phyloP scores from a whole-genome alignment of 2,888 invertebrate genomes.

The Philaethria dido region DNA sequence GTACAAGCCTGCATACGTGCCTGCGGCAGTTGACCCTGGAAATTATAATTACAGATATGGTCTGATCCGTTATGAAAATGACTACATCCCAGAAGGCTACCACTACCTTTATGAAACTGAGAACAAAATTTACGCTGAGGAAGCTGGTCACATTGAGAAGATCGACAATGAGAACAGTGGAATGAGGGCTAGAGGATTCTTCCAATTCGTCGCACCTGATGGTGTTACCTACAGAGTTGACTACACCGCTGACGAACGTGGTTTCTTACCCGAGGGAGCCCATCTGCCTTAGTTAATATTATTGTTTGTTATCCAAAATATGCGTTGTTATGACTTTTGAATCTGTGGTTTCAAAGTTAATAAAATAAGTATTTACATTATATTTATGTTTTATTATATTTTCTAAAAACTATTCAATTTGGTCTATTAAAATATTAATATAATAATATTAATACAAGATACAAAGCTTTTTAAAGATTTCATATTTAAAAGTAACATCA shows the following conservation, averaged over 20 bases:
- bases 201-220: conserved; percentile 68
- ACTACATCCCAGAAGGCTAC: conserved; percentile 66
- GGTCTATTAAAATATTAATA: not conserved
- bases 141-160: conserved; percentile 67
- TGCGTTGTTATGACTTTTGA: conserved; percentile 27
- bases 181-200: conserved; percentile 71
- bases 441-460: no score
- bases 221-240: conserved; percentile 75
- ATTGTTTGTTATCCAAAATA: conserved; percentile 12
- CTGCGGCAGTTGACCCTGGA: conserved; percentile 24
- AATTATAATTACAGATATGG: conserved; percentile 68
- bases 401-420: not conserved
- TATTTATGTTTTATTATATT: conserved; percentile 10
- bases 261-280: conserved; percentile 64
- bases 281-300: conserved; percentile 61
- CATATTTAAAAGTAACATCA: no score
- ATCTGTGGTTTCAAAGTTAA: conserved; percentile 30
- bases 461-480: not conserved
- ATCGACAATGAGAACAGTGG: conserved; percentile 56
- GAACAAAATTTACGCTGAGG: conserved; percentile 76
- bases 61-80: conserved; percentile 70
- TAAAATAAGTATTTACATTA: conserved; percentile 27
- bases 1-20: conserved; percentile 26
- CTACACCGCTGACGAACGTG: conserved; percentile 76
- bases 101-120: conserved; percentile 77